Conservation (phyloP, 1,140 invertebrate species). For the Neodiprion pinetum region DNA sequence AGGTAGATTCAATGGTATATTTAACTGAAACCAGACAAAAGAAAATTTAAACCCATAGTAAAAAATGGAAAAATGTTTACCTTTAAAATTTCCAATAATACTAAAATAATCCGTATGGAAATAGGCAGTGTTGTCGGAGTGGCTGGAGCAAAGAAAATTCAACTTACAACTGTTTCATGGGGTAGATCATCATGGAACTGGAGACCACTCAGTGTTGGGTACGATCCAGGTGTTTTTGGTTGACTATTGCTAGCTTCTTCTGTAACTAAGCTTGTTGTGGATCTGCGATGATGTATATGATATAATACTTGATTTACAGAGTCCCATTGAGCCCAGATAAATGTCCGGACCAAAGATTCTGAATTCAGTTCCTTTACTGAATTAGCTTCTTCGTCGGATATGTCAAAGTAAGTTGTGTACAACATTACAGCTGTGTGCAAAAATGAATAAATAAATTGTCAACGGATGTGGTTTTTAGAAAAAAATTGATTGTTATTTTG, state of each 20-base stretch:
- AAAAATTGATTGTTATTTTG: too few species aligned
- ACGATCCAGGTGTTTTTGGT: slow-evolving; percentile 59
- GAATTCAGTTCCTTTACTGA: slow-evolving; percentile 56
- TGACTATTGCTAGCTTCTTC: slow-evolving; percentile 68
- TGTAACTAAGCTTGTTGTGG: slow-evolving; percentile 70
- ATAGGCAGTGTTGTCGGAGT: background rate
- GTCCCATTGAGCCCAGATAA: slow-evolving; percentile 86
- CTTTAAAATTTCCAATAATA: slow-evolving; percentile 12
- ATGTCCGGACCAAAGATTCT: slow-evolving; percentile 73
- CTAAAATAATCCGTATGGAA: slow-evolving; percentile 9
- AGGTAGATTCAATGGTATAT: slow-evolving; percentile 82
- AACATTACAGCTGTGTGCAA: slow-evolving; percentile 45
- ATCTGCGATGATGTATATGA: slow-evolving; percentile 78
- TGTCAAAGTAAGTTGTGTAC: slow-evolving; percentile 46
- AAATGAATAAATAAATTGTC: background rate
- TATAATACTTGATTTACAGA: slow-evolving; percentile 77
- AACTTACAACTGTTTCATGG: slow-evolving; percentile 82
- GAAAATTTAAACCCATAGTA: slow-evolving; percentile 20
- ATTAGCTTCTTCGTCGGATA: slow-evolving; percentile 26
- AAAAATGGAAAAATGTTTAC: background rate
- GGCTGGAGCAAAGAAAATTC: slow-evolving; percentile 19
- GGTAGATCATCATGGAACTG: slow-evolving; percentile 86
- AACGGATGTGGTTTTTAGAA: too few species aligned
- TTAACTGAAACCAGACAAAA: slow-evolving; percentile 67
- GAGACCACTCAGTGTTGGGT: slow-evolving; percentile 78